Percentiles rank a stretch among this genome's conserved stretches.
Evolutionary conservation across 30 jellyfish, hydroid and myxozoan species (phyloP).

Genomic region (Turritopsis rubra): DNA sequence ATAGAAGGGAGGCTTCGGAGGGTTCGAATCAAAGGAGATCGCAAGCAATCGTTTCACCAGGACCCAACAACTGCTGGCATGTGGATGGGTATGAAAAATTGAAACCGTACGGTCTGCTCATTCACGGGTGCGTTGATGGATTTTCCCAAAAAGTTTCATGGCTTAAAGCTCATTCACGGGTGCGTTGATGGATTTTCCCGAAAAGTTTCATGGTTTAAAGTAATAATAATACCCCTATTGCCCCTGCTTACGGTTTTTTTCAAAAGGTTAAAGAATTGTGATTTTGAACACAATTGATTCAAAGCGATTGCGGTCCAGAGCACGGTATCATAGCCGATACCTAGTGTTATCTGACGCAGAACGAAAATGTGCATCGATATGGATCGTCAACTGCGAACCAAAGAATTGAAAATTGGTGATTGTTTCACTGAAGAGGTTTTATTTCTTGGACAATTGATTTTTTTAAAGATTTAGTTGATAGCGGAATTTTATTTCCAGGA

Average conservation of each 20-base stretch:
- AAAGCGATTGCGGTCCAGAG: conserved; percentile 49
- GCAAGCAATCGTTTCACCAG: conserved; percentile 17
- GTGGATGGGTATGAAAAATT: conserved; percentile 40
- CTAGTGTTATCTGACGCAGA: conserved; percentile 44
- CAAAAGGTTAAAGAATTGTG: conserved; percentile 37
- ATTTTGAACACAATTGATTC: conserved; percentile 38
- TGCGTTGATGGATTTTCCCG: conserved; percentile 64
- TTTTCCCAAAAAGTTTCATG: conserved; percentile 52
- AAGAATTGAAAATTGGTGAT: conserved; percentile 54
- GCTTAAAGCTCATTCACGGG: conserved; percentile 61
- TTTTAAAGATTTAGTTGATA: conserved; percentile 1
- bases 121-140: conserved; percentile 69
- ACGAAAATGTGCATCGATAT: conserved; percentile 46
- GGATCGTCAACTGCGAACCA: conserved; percentile 70
- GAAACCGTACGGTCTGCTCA: conserved; percentile 51
- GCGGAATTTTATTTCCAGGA: conserved; percentile 6
- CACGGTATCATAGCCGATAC: conserved; percentile 49
- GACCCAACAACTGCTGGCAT: conserved; percentile 48
- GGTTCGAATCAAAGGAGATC: conserved; percentile 30
- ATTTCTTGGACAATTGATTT: conserved; percentile 3
- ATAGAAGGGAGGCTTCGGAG: conserved; percentile 56
- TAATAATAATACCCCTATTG: conserved; percentile 43
- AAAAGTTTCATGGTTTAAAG: conserved; percentile 46
- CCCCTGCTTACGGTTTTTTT: conserved; percentile 30
- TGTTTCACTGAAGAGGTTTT: conserved; percentile 14